Evolutionary conservation across 2,113 vertebrate species (phyloP).

Genomic region (Ifrita kowaldi): DNA sequence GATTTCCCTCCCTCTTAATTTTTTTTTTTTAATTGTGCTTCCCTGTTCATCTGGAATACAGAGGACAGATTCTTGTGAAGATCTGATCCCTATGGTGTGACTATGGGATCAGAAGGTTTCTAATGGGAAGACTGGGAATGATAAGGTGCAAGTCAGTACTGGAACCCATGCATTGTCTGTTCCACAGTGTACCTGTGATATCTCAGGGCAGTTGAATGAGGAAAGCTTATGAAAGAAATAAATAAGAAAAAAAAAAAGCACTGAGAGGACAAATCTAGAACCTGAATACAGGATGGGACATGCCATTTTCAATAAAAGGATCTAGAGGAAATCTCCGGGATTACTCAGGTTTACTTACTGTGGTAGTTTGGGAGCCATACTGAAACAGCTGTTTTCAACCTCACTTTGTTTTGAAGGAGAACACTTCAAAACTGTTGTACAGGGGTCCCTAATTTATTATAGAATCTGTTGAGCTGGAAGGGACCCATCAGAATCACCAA

Average conservation of each 20-base stretch:
- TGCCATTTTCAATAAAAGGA: neutral
- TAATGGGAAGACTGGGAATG: neutral
- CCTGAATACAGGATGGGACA: neutral
- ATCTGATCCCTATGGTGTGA: neutral
- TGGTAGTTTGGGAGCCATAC: neutral
- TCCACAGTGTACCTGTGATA: neutral
- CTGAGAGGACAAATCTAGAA: neutral
- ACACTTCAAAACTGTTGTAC: neutral
- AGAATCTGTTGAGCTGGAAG: neutral
- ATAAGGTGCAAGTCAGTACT: neutral
- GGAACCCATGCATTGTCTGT: neutral
- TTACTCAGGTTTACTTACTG: neutral
- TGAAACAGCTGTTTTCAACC: neutral
- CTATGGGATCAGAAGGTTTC: neutral
- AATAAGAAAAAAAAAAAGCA: no score
- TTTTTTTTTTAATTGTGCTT: neutral
- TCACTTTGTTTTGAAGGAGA: neutral
- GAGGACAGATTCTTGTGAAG: neutral
- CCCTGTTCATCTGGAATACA: neutral
- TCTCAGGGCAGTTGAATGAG: neutral
- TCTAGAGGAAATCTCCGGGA: neutral
- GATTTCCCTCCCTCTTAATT: neutral
- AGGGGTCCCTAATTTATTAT: neutral
- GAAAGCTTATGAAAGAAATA: neutral
- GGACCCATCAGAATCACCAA: accelerated